Evolutionary conservation across 2,797 vertebrate genomes (phyloP), one percentile per base, ranked within the genome.

Genomic region (Protonibea diacanthus): DNA sequence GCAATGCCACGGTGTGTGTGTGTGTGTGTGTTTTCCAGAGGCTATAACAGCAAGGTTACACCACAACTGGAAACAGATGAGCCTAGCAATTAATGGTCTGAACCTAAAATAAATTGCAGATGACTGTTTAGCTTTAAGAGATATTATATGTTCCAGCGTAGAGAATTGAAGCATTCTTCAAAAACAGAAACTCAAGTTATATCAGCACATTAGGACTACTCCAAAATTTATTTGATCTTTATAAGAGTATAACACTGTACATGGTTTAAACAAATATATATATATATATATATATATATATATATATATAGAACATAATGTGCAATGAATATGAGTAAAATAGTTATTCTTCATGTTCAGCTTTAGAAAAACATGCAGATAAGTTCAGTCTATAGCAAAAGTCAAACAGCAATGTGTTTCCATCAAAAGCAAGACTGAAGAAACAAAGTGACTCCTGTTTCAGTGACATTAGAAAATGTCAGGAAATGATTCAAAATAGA

Each of bases 31-130:
- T 83, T 86, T 86, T 68, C 91, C 83, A 81, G 80, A 79, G 84
- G 83, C 85, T 74, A n/a, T 57, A 78, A 88, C 74, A 83, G 63
- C 78, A 81, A 78, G 72, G 73, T 88, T 87, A 76, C 73, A 33
- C 11, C 78, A 84, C 85, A 85, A 84, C 80, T 59, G 66, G 84
- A 91, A 92, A 84, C 88, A 90, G 70, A 86, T 79, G 82, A 88
- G 44, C 74, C 70, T 33, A 62, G 70, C 73, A 78, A 81, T 81
- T 74, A 88, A 72, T 78, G 56, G 63, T 59, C 8, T 70, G 49
- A 61, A 61, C 38, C 52, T 55, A 69, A 86, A 83, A 80, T 83
- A 70, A 59, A 33, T 73, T 48, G 33, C 64, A 51, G 67, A 58
- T 68, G 66, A 76, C 45, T 67, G 59, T 76, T 80, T n/a, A 51